A percentile compares a stretch with the other conserved stretches of the same genome.
Evolutionary conservation across 2,888 invertebrate genomes (phyloP).

Genomic region (Pasiphila rectangulata): DNA sequence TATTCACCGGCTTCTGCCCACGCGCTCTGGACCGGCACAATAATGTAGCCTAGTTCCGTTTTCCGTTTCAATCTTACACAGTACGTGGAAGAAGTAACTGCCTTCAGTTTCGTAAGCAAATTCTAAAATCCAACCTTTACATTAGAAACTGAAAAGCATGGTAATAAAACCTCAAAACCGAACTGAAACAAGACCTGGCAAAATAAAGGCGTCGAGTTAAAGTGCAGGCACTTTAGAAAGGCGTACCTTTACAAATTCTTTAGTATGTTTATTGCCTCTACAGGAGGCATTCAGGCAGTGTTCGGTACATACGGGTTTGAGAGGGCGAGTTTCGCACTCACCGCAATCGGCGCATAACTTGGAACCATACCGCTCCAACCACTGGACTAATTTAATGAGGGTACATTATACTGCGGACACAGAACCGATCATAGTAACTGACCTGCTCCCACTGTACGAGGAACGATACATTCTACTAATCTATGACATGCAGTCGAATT

Average conservation of each 20-base stretch:
- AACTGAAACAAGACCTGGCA: neutral
- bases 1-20: too few relatives aligned
- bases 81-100: too few relatives aligned
- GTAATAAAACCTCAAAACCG: neutral
- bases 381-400: constrained; percentile 77
- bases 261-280: constrained; percentile 63
- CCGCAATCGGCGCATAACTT: constrained; percentile 66
- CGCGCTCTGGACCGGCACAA: too few relatives aligned
- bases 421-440: constrained; percentile 18
- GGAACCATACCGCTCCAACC: constrained; percentile 71
- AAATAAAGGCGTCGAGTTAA: constrained; percentile 31
- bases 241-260: constrained; percentile 39
- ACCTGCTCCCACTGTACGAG: neutral
- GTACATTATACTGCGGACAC: constrained; percentile 50
- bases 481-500: neutral
- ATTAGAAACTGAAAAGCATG: neutral
- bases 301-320: constrained; percentile 49
- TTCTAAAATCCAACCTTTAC: neutral
- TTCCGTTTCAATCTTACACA: too few relatives aligned
- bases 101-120: too few relatives aligned
- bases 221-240: constrained; percentile 40
- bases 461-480: neutral
- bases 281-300: constrained; percentile 69
- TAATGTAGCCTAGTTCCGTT: too few relatives aligned
- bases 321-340: constrained; percentile 75